Percentiles rank a stretch among this genome's conserved stretches.
phyloP scores from a whole-genome alignment of 2,888 invertebrate species.

The Exephanes ischioxanthus region DNA sequence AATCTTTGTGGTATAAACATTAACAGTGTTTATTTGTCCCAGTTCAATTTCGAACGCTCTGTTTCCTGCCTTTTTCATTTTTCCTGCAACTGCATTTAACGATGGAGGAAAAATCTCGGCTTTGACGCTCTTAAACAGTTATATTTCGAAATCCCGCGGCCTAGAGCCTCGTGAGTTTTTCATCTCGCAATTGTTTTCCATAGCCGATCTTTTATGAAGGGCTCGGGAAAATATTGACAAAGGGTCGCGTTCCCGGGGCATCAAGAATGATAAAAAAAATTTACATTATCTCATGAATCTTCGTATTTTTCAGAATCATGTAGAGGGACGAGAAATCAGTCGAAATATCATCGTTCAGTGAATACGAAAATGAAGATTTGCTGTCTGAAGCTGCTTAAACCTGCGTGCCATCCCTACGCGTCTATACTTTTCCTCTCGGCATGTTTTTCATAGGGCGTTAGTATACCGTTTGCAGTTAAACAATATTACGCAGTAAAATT shows the following conservation, averaged over 20 bases:
- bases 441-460: slow-evolving; percentile 72
- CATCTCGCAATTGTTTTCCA: slow-evolving; percentile 76
- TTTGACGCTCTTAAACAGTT: slow-evolving; percentile 65
- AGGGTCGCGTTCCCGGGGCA: neutral
- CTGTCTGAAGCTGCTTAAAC: neutral
- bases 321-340: neutral
- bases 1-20: neutral
- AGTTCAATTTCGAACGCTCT: neutral
- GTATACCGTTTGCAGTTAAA: slow-evolving; percentile 84
- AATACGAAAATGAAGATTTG: neutral
- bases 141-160: slow-evolving; percentile 60
- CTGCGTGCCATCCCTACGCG: neutral
- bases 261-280: neutral
- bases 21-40: neutral
- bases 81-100: slow-evolving; percentile 60
- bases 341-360: neutral
- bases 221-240: slow-evolving; percentile 38
- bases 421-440: slow-evolving; percentile 74
- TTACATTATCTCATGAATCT: neutral
- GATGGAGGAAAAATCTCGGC: slow-evolving; percentile 60
- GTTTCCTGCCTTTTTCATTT: neutral
- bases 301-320: neutral
- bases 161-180: slow-evolving; percentile 65
- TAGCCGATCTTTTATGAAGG: slow-evolving; percentile 68
- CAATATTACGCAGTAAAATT: slow-evolving; percentile 84